Conservation (phyloP, 1,140 invertebrate genomes). For the Zaprionus davidi region DNA sequence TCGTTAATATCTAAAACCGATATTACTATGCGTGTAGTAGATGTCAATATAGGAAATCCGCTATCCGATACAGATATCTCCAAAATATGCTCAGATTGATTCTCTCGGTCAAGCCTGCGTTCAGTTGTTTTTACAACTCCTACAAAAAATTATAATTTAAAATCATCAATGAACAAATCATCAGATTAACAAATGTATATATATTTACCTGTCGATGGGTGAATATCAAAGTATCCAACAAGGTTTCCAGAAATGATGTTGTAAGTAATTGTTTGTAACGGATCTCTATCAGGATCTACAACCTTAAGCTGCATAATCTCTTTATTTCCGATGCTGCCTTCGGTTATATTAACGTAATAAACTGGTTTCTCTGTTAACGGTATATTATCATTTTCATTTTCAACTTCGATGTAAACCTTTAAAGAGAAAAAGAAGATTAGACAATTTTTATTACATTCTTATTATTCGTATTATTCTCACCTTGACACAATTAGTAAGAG, state of each 20-base stretch:
- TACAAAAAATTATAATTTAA: constrained; percentile 83
- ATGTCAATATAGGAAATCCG: constrained; percentile 90
- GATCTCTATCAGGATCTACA: constrained; percentile 91
- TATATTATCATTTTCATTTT: constrained; percentile 97
- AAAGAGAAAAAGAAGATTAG: not conserved
- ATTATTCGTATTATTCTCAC: constrained; percentile 85
- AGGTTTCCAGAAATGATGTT: constrained; percentile 95
- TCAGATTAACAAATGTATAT: not conserved
- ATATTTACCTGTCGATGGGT: constrained; percentile 91
- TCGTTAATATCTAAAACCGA: constrained; percentile 94
- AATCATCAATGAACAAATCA: not conserved
- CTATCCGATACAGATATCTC: constrained; percentile 93
- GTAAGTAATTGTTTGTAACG: constrained; percentile 89
- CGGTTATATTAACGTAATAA: constrained; percentile 92
- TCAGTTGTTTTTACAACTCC: constrained; percentile 93
- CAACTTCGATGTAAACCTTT: constrained; percentile 94
- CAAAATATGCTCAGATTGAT: constrained; percentile 92
- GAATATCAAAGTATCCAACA: constrained; percentile 95
- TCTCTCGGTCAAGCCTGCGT: constrained; percentile 93
- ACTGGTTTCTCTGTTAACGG: constrained; percentile 94
- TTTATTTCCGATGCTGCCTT: constrained; percentile 92
- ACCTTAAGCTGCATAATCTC: constrained; percentile 91
- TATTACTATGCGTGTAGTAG: constrained; percentile 93
- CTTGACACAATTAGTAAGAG: constrained; percentile 91
- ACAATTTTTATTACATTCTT: not conserved